Evolutionary conservation across 2,113 vertebrate species (phyloP), one percentile per base, ranked within the genome.

Genomic region (Stigmatopora argus): DNA sequence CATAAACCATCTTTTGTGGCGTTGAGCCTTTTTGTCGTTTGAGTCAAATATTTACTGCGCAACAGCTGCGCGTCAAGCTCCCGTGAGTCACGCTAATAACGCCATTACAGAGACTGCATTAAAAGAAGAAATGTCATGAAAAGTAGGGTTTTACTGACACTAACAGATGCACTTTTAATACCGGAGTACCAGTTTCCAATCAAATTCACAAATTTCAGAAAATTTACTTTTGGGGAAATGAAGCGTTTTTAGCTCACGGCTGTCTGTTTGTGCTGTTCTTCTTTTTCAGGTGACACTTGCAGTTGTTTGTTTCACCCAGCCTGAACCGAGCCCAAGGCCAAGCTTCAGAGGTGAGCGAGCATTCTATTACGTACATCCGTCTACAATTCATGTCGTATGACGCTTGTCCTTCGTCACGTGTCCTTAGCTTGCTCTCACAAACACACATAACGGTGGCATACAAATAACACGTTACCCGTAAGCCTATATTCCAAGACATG

Each of bases 221-320:
- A 41, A 41, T 8, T 38, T 38, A 38, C 35, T 5, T 38, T 58
- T 75, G 47, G 78, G 58, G 73, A 71, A 72, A 63, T 57, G 51
- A 3, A 77, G 53, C 66, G 69, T 76, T 46, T 12, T 53, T 67
- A 18, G 6, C 48, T 12, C 17, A 51, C 31, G 31, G 31, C 11
- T 26, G 38, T 41, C 38, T 41, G 6, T 41, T 41, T 41, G 5
- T 41, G 38, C 2, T 34, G 7, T 44, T 70, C 53, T n/a, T 60
- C 1, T 56, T 59, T 15, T 3, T 41, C 15, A 62, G 15, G 55
- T 51, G 5, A 19, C 17, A 17, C 23, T 59, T 13, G 26, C 19
- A 47, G 35, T 44, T 14, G 15, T 18, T 48, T 13, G 14, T 17
- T 18, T 38, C 26, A 64, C 48, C 49, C 56, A 62, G 51, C 15